A percentile compares a stretch with the other conserved stretches of the same genome.
phyloP scores from a whole-genome alignment of 1,140 invertebrate genomes.

The Macrobrachium rosenbergii region DNA sequence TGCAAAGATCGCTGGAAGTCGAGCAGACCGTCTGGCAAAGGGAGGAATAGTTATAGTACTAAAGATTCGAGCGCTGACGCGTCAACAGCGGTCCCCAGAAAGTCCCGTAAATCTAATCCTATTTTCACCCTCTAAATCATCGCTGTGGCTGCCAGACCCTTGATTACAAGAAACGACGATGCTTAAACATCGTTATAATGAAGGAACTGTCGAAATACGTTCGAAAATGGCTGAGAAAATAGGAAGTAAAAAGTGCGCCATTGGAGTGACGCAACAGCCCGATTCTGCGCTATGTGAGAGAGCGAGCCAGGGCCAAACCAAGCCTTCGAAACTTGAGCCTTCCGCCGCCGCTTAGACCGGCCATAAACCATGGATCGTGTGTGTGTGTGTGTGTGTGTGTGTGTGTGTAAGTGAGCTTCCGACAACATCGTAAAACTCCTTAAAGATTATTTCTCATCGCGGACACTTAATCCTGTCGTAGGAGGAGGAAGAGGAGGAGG shows the following conservation, averaged over 20 bases:
- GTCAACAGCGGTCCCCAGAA: not conserved
- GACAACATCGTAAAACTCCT: too few relatives aligned
- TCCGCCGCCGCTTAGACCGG: too few relatives aligned
- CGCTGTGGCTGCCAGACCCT: not conserved
- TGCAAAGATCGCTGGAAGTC: too few relatives aligned
- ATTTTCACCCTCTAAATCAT: constrained; percentile 13
- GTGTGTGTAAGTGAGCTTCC: too few relatives aligned
- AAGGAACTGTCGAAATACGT: not conserved
- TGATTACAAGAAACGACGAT: constrained; percentile 43
- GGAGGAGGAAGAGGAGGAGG: too few relatives aligned
- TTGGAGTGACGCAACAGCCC: not conserved
- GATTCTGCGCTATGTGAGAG: not conserved
- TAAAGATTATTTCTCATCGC: too few relatives aligned
- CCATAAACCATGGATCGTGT: too few relatives aligned
- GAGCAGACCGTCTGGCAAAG: too few relatives aligned
- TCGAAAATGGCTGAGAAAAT: constrained; percentile 35
- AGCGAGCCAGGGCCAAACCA: not conserved
- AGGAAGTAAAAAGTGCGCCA: constrained; percentile 40
- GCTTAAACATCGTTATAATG: constrained; percentile 21
- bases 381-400: too few relatives aligned
- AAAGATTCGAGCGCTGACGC: not conserved
- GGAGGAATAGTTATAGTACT: too few relatives aligned
- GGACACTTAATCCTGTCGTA: too few relatives aligned
- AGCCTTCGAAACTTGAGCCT: too few relatives aligned
- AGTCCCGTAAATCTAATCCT: constrained; percentile 1